phyloP scores from a whole-genome alignment of 2,113 vertebrate genomes.

The Alouatta palliata region DNA sequence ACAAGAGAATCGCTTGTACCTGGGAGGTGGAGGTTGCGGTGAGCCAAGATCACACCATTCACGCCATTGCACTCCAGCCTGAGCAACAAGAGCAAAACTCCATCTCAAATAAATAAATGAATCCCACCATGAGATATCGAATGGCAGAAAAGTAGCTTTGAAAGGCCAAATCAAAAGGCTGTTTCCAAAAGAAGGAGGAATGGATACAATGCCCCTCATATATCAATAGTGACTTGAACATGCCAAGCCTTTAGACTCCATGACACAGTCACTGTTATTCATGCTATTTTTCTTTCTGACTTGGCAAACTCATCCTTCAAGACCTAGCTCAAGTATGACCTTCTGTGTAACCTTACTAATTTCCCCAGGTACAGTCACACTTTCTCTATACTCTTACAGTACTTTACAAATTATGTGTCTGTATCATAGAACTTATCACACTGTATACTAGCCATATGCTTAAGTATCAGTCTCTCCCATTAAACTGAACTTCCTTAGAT shows the following conservation, averaged over 20 bases:
- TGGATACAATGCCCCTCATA: background rate
- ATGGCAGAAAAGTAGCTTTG: conserved; percentile 16
- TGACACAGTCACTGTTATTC: background rate
- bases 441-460: background rate
- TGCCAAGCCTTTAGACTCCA: background rate
- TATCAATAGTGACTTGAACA: background rate
- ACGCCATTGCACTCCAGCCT: no score
- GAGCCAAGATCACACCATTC: no score
- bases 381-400: background rate
- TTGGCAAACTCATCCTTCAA: conserved; percentile 37
- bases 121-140: background rate
- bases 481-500: background rate
- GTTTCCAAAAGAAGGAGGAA: background rate
- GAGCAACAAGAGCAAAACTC: no score
- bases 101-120: background rate
- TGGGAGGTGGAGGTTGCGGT: no score
- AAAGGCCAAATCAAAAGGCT: conserved; percentile 33
- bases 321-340: background rate
- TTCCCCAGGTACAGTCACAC: background rate
- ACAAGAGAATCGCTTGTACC: no score
- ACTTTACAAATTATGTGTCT: background rate
- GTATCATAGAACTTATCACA: background rate
- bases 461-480: background rate
- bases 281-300: background rate
- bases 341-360: background rate